Conservation (phyloP, 2,888 invertebrate species). For the Dione vanillae region DNA sequence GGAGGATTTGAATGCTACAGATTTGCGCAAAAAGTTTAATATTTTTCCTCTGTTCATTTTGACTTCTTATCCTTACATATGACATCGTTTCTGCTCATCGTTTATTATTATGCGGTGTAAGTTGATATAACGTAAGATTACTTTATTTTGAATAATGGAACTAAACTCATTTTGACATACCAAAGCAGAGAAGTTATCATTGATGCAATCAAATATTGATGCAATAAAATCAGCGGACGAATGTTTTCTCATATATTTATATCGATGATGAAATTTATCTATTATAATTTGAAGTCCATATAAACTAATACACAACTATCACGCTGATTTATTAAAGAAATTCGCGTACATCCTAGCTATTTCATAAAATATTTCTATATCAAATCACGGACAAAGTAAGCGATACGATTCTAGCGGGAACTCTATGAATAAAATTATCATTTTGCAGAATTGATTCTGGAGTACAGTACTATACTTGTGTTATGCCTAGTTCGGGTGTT, state of each 20-base stretch:
- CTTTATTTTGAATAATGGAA: too few relatives aligned
- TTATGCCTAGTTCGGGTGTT: constrained; percentile 55
- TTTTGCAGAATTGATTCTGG: constrained; percentile 82
- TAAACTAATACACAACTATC: not conserved
- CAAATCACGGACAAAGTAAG: constrained; percentile 81
- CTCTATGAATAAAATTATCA: constrained; percentile 84
- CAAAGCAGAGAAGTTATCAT: too few relatives aligned
- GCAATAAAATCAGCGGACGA: too few relatives aligned
- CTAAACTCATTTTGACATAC: too few relatives aligned
- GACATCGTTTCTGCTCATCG: too few relatives aligned
- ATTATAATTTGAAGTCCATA: not conserved
- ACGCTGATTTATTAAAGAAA: constrained; percentile 8
- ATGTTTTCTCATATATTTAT: not conserved
- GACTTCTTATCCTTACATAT: too few relatives aligned
- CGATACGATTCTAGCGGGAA: constrained; percentile 80
- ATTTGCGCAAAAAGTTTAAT: too few relatives aligned
- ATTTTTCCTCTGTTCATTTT: too few relatives aligned
- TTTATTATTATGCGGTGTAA: too few relatives aligned
- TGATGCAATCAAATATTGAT: too few relatives aligned
- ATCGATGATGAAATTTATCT: not conserved
- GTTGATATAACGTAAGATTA: too few relatives aligned
- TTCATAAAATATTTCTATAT: constrained; percentile 61
- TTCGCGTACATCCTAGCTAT: constrained; percentile 34
- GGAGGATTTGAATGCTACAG: not conserved
- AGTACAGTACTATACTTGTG: constrained; percentile 74